Evolutionary conservation across 2,888 invertebrate species (phyloP).

Genomic region (Diaphora mendica): DNA sequence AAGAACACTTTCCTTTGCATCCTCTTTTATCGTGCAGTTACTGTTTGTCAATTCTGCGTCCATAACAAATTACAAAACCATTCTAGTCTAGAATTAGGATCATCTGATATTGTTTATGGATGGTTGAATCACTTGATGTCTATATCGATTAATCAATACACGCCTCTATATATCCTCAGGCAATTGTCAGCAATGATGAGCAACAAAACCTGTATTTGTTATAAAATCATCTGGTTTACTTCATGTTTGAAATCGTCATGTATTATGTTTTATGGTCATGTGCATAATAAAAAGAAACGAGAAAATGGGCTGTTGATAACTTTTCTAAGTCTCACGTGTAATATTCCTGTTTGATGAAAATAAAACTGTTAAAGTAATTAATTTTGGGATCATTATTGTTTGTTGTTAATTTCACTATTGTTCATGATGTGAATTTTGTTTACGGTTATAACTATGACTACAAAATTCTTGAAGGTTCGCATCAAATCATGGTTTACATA

Average conservation of each 20-base stretch:
- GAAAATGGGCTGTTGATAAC: background rate
- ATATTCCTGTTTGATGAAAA: background rate
- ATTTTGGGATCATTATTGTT: background rate
- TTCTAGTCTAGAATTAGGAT: background rate
- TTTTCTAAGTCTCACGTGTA: background rate
- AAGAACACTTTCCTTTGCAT: background rate
- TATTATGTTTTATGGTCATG: background rate
- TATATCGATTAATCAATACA: background rate
- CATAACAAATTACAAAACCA: constrained; percentile 2
- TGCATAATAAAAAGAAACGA: background rate
- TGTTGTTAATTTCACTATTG: background rate
- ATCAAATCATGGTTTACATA: no score
- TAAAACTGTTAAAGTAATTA: background rate
- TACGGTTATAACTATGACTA: background rate
- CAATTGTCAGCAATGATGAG: background rate
- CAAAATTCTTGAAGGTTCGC: no score
- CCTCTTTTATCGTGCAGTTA: background rate
- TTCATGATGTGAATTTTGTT: background rate
- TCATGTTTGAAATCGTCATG: constrained; percentile 4
- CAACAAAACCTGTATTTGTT: background rate
- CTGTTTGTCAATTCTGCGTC: background rate
- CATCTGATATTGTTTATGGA: constrained; percentile 4
- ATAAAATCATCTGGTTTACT: background rate
- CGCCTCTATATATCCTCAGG: background rate
- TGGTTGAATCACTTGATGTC: background rate